Evolutionary conservation across 30 jellyfish, hydroid and myxozoan genomes (phyloP), one percentile per base, ranked within the genome.

Genomic region (Aurelia coerulea): DNA sequence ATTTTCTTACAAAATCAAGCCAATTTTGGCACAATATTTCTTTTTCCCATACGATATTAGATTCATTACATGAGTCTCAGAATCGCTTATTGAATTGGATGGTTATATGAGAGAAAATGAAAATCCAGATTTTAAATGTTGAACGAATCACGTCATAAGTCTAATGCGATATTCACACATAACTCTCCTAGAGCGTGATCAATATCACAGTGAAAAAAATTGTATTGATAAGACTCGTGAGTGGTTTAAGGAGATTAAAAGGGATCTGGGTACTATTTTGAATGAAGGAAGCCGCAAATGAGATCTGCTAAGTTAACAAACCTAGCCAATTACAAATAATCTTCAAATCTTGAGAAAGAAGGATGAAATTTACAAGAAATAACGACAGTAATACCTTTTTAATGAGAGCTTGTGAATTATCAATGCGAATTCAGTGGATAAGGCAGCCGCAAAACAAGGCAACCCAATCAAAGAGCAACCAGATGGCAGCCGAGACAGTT

Each of bases 381-480:
- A 65, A 62, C 54, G 80, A 65, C 89, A 64, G 68, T 79, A 63
- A 79, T 79, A 32, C 89, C 54, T 3, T 19, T 79, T 65, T 79
- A 79, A 79, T 79, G 78, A 65, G 74, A 33, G 58, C 80, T 79
- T 79, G 67, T 23, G 59, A 31, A 60, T 33, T 65, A 65, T 79
- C 75, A 46, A 60, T n/a, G 11, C 35, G 35, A 60, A 60, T 23
- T n/a, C 35, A 60, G 31, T 60, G 70, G 70, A 60, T 46, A 46
- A 46, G 35, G 70, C 35, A 5, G 35, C 70, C 70, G 35, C 70
- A 60, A 23, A 60, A 60, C 4, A 13, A 23, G 13, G 70, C 70
- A 60, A 12, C 35, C 3, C 35, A 17, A 17, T n/a, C 70, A 6
- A 0, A 11, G 35, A 32, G 80, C 49, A 60, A n/a, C 80, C 89